Evolutionary conservation across 1,140 invertebrate species (phyloP), one percentile per base, ranked within the genome.

Genomic region (Elymnias hypermnestra): DNA sequence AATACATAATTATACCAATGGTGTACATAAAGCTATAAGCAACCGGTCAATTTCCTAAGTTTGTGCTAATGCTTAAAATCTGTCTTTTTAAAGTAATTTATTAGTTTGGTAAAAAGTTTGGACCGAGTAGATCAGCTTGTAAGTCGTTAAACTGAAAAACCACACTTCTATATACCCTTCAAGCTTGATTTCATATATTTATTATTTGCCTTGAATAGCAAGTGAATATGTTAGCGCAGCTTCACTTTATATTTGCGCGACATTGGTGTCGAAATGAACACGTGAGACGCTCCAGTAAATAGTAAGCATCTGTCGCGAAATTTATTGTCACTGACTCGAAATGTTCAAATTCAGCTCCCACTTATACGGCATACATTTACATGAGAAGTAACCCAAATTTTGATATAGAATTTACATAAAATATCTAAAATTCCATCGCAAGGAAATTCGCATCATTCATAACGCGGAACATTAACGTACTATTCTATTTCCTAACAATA

Each of bases 241-340:
- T 9, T 29, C 26, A 13, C 13, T 4, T 29, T 29, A 29, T 29
- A 29, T n/a, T 29, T 29, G 9, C 9, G 9, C 9, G 26, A 12
- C 26, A 25, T 25, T 29, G 9, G 26, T 12, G 9, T 29, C 10
- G 26, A 3, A 12, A 12, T 29, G 26, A 29, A 29, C 26, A 29
- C 26, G 26, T 29, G 26, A 29, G 26, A 4, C 10, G 26, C 6
- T 2, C 10, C 9, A 29, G 26, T 29, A 29, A 29, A 29, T 13
- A 29, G 9, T 13, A 3, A 29, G 10, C 26, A 29, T 12, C 9
- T 29, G 6, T 13, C 26, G 26, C 10, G 26, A 29, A 29, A 29
- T 29, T 9, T 29, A 29, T 29, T 29, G 26, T 29, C 26, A 29
- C 26, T 29, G 26, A 29, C 26, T 29, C 4, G 26, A 29, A 29